These are phyloP conservation scores for Orestias chungarensis DNA, from an alignment of 2,797 vertebrate genomes.

Conservation along the genomic window DNA sequence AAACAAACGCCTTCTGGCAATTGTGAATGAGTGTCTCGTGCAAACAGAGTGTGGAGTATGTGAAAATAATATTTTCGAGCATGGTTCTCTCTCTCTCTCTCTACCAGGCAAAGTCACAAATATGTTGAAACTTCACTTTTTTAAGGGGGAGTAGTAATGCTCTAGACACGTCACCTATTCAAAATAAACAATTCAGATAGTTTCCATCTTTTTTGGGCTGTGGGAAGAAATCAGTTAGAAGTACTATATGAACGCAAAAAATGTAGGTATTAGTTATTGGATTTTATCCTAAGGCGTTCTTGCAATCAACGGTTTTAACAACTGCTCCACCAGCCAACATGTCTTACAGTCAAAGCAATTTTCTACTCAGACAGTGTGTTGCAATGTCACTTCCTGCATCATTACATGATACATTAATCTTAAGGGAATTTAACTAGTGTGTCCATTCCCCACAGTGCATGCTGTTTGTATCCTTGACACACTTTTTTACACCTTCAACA, in stretches of 20 bases:
- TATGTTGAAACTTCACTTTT: not conserved
- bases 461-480: conserved; percentile 50
- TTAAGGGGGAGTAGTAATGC: too few species aligned
- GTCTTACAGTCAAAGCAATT: not conserved
- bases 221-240: not conserved
- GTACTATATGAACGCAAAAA: not conserved
- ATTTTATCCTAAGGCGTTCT: not conserved
- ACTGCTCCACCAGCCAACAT: not conserved
- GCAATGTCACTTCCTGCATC: conserved; percentile 13
- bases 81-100: conserved; percentile 6
- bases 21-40: conserved; percentile 59
- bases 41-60: conserved; percentile 47
- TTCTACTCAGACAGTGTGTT: not conserved
- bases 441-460: conserved; percentile 53
- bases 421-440: conserved; percentile 34
- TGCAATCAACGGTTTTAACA: not conserved
- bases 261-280: not conserved
- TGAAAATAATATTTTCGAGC: conserved; percentile 34
- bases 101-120: conserved; percentile 17
- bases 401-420: conserved; percentile 33
- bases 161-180: not conserved
- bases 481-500: conserved; percentile 62
- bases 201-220: not conserved
- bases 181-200: not conserved
- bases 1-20: conserved; percentile 83